A percentile compares a stretch with the other conserved stretches of the same genome.
phyloP scores from a whole-genome alignment of 2,888 invertebrate species.

The Danaus chrysippus region DNA sequence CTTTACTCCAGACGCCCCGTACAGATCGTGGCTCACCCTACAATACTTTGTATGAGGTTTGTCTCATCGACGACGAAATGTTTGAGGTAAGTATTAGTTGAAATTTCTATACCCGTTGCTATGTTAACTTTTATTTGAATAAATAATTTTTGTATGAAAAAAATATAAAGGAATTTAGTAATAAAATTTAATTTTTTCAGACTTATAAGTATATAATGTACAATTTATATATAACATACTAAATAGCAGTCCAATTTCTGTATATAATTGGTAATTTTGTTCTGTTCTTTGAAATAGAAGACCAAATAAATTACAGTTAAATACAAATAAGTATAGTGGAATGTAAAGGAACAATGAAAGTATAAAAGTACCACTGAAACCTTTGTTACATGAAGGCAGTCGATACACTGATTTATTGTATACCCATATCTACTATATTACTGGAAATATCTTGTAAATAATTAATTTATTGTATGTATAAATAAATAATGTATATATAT shows the following conservation, averaged over 20 bases:
- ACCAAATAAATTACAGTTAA: neutral
- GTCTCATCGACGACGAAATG: slow-evolving; percentile 60
- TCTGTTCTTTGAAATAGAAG: neutral
- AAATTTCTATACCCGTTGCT: slow-evolving; percentile 38
- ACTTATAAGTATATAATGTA: no score
- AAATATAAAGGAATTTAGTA: no score
- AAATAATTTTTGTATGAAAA: neutral
- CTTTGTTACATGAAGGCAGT: slow-evolving; percentile 26
- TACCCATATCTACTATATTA: slow-evolving; percentile 6
- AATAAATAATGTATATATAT: no score
- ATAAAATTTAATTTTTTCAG: no score
- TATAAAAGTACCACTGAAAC: slow-evolving; percentile 29
- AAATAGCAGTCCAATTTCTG: no score
- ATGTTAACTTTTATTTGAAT: slow-evolving; percentile 7
- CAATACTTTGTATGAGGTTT: slow-evolving; percentile 55
- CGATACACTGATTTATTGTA: slow-evolving; percentile 18
- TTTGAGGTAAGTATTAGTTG: slow-evolving; percentile 67
- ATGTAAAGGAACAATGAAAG: slow-evolving; percentile 22
- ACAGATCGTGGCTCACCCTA: slow-evolving; percentile 58
- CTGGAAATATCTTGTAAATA: slow-evolving; percentile 5
- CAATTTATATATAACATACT: no score
- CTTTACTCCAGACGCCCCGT: slow-evolving; percentile 55
- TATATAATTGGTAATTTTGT: neutral
- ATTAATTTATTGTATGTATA: neutral
- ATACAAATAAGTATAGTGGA: neutral